Base-by-base conservation (phyloP, 2,888 invertebrate species). In the Luperina nickerlii region DNA sequence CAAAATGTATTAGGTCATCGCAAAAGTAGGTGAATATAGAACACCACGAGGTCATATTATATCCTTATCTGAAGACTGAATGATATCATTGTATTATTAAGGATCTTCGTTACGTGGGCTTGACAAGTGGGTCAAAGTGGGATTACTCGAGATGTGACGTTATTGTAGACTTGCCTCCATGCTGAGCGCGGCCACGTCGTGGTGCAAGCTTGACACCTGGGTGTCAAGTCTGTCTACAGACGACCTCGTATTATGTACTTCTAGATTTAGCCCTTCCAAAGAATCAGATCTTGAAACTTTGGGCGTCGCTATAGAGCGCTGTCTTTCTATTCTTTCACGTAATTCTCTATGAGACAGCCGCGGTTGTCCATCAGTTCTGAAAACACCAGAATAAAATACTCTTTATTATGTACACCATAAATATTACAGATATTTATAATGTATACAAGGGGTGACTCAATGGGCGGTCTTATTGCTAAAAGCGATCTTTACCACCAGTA, bases 181-280 rank as follows among this genome's bases (percentile, higher is more conserved):
- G 92, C 98, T 98, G 66, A 99, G 97, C 45, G 98, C 98, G 0
- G 98, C 98, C 38, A 99, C 98, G 93, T 99, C 98, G 90, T 98
- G 98, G 92, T 99, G 98, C 83, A 99, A 94, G 68, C 98, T 98
- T 24, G 98, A 98, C 72, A 99, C 98, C 94, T 98, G 98, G 0
- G 98, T 98, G 92, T 99, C 99, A 65, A 99, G 96, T 88, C 98
- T 97, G 90, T 98, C 99, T 24, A 98, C 98, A 13, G 97, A 97
- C 5, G 97, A 97, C 81, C 96, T 93, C 4, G 97, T 97, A 88
- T 96, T 95, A 90, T 96, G 96, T 88, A 96, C 95, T 90, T 98
- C 97, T 90, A 97, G 94, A 92, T 97, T 97, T 75, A 97, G 92
- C 13, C 98, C 97, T 90, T 98, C 98, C 82, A 98, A 93, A n/a